phyloP scores from a whole-genome alignment of 2,113 vertebrate species.

The Coturnix japonica region DNA sequence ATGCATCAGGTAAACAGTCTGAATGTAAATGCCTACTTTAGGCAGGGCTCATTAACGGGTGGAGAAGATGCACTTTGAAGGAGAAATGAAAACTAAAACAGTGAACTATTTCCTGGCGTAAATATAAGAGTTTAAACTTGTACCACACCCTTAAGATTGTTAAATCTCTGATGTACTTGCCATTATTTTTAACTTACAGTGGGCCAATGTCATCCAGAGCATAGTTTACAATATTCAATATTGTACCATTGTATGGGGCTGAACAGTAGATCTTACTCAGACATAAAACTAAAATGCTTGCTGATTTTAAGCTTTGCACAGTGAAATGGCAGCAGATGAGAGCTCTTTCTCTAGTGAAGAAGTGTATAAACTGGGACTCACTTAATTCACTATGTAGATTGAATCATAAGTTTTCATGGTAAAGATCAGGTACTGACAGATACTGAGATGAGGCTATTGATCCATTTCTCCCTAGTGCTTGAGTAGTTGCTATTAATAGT shows the following conservation, averaged over 20 bases:
- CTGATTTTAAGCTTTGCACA: slow-evolving; percentile 25
- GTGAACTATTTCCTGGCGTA: background rate
- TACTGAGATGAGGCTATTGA: background rate
- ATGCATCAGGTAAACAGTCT: slow-evolving; percentile 73
- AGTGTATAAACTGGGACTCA: background rate
- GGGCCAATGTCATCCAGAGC: background rate
- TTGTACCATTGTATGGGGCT: background rate
- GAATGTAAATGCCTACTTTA: slow-evolving; percentile 76
- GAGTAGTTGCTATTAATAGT: background rate
- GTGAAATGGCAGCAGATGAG: slow-evolving; percentile 27
- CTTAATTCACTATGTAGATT: slow-evolving; percentile 7
- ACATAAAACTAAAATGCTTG: slow-evolving; percentile 25
- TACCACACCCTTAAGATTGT: background rate
- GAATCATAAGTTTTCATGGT: slow-evolving; percentile 27
- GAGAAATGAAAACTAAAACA: slow-evolving; percentile 35
- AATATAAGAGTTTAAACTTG: slow-evolving; percentile 1
- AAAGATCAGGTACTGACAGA: background rate
- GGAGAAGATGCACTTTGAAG: slow-evolving; percentile 62
- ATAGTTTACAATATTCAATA: background rate
- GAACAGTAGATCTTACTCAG: slow-evolving; percentile 27
- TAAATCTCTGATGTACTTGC: background rate
- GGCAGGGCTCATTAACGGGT: slow-evolving; percentile 59
- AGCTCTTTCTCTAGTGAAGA: background rate
- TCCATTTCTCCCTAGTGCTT: background rate
- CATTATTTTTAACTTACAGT: background rate